Evolutionary conservation across 1,140 invertebrate species (phyloP), one percentile per base, ranked within the genome.

Genomic region (Doryteuthis pealeii): DNA sequence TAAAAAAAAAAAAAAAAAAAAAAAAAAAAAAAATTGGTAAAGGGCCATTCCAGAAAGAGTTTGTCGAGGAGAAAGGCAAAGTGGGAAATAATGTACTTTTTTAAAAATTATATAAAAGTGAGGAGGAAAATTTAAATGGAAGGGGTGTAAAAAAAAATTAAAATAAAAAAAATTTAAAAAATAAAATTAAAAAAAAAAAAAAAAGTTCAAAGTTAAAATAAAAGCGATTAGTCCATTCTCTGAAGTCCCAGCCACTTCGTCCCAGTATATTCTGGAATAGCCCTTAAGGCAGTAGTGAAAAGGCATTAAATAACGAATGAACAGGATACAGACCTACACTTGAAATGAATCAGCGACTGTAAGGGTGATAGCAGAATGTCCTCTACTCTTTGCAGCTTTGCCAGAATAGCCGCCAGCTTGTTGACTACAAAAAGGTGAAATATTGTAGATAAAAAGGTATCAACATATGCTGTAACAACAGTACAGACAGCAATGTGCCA

Each of bases 291-390:
- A n/a, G 22, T 22, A 15, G 18, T n/a, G 26, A 62, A 62, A n/a
- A 62, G 18, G 26, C 22, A n/a, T 62, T 15, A 62, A 62, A 6
- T 22, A 62, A 62, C 54, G 54, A 62, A 62, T 62, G 54, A 62
- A 62, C 26, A 28, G 54, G 54, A 62, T 62, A 62, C 54, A 68
- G 22, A 68, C 66, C 32, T 68, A 68, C 66, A 32, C 66, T 31
- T 68, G 66, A 68, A 62, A 31, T 5, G 66, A 68, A 68, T 68
- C 66, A 68, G 32, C 66, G 66, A 68, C 66, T 68, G 66, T 68
- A 68, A 28, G 66, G 54, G 54, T 62, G 66, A 68, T 68, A 33
- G 66, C 32, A 68, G 66, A 68, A 68, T 68, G 66, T 68, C 66
- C 66, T 68, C 66, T 31, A 68, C 66, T 68, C 66, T 68, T 68